Base-by-base conservation (phyloP, 1,140 invertebrate genomes). In the Aphidius gifuensis region DNA sequence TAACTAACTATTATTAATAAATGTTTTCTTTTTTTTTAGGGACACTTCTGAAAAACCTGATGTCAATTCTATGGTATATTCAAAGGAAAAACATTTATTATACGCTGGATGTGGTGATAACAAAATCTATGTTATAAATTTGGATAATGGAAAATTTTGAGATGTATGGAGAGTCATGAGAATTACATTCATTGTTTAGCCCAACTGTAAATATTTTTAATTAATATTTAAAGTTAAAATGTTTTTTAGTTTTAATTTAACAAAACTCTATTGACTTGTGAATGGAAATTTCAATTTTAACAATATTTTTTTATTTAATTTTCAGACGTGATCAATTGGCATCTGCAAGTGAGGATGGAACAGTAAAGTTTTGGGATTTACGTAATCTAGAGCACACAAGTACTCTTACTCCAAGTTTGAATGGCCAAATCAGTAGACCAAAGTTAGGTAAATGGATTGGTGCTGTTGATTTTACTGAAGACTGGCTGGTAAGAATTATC, bases 401-500 rank as follows among this genome's bases (percentile, higher is more conserved):
- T 64, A 83, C 85, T 68, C 74, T 95, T 60, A 84, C 88, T 65
- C 93, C 93, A 2, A 77, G 88, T 74, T 84, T 82, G 63, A 85
- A 90, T 62, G 79, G 83, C 9, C 86, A 90, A 74, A 80, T 94
- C 21, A 76, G 81, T 9, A 80, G 93, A 60, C 87, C 89, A 38
- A 85, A 91, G 70, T 78, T 92, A 61, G 94, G 94, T 9, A 93
- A 92, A 76, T 96, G 93, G 93, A 85, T 95, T 64, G 92, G 92
- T 39, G 88, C 90, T 65, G 87, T 92, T 42, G 83, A 89, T 46
- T 78, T 92, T 38, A 88, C 86, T 53, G 89, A 93, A 58, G 92
- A 95, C 75, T 96, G 92, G 92, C 80, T 96, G 80, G 90, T 93
- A 82, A 82, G 83, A 62, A 59, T 43, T 62, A 55, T 53, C 16